Conservation (phyloP, 2,888 invertebrate species). For the Fabriciana adippe region DNA sequence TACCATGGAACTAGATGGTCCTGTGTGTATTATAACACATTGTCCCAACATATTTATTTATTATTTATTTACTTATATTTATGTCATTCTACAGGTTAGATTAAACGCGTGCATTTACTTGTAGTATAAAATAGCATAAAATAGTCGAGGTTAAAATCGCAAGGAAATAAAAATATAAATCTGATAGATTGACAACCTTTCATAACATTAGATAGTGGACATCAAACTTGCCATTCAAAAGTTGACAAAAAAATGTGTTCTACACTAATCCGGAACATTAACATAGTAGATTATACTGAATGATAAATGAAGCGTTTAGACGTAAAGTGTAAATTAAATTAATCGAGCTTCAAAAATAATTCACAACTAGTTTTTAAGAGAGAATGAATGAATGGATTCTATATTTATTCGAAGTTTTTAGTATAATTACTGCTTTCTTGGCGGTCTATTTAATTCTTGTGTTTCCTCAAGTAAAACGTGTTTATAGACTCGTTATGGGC, state of each 20-base stretch:
- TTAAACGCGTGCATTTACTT: not conserved
- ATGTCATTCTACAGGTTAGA: not conserved
- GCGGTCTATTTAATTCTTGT: not conserved
- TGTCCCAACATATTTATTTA: too few species aligned
- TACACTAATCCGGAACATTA: constrained; percentile 9
- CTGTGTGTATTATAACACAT: too few species aligned
- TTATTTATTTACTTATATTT: too few species aligned
- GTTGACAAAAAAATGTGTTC: constrained; percentile 8
- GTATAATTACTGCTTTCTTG: constrained; percentile 14
- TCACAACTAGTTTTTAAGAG: not conserved
- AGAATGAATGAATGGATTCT: not conserved
- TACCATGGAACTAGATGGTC: too few species aligned
- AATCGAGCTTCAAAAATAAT: not conserved
- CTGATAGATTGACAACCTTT: constrained; percentile 14
- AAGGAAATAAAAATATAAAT: not conserved
- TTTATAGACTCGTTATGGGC: constrained; percentile 16
- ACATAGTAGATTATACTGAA: constrained; percentile 11
- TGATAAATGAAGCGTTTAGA: constrained; percentile 14
- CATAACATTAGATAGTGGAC: constrained; percentile 18
- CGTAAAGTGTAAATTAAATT: constrained; percentile 7
- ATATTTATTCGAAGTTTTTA: not conserved
- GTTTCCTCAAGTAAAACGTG: constrained; percentile 16
- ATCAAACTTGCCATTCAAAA: constrained; percentile 1
- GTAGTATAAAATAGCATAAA: too few species aligned
- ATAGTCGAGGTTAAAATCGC: not conserved